Base-by-base conservation (phyloP, 2,888 invertebrate species). In the Tricholauxania praeusta region DNA sequence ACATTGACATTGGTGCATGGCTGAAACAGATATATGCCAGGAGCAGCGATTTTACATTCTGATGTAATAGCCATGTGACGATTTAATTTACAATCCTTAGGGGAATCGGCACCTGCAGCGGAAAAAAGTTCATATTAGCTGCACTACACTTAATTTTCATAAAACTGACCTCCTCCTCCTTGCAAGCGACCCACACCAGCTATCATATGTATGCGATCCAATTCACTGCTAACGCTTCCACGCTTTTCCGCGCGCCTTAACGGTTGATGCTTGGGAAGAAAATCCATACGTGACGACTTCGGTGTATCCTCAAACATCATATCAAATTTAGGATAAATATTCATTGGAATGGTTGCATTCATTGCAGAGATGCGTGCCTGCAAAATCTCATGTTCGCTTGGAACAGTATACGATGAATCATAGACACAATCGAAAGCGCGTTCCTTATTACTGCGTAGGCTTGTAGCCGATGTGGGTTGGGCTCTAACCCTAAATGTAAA, bases 241-340 rank as follows among this genome's bases (percentile, higher is more conserved):
- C 39, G 39, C 39, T 39, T 39, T 39, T 62, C 14, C 75, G 74
- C 39, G 75, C 39, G 22, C 67, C 66, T 65, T 70, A 76, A 10
- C 10, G 39, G 10, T 39, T 39, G 39, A 39, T 39, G 39, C 57
- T 77, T 77, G 47, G 72, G 71, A 15, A 75, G 74, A 64, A 71
- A 77, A 22, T 67, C 65, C 62, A 71, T 72, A 6, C 78, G 63
- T 14, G 76, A 64, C n/a, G 73, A 59, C 17, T 74, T 74, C 4
- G 79, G 77, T 17, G 78, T 68, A 70, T 81, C 77, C 22, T 77
- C 78, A 60, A 80, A 81, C 80, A 82, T 80, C 17, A 75, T 53
- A 22, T 77, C 65, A 67, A 74, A 80, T n/a, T 75, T 74, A 10
- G 80, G 72, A 39, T 75, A 67, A 51, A 80, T 72, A 14, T 78